Evolutionary conservation across 2,797 vertebrate species (phyloP).

Genomic region (Euphonia xanthogaster): DNA sequence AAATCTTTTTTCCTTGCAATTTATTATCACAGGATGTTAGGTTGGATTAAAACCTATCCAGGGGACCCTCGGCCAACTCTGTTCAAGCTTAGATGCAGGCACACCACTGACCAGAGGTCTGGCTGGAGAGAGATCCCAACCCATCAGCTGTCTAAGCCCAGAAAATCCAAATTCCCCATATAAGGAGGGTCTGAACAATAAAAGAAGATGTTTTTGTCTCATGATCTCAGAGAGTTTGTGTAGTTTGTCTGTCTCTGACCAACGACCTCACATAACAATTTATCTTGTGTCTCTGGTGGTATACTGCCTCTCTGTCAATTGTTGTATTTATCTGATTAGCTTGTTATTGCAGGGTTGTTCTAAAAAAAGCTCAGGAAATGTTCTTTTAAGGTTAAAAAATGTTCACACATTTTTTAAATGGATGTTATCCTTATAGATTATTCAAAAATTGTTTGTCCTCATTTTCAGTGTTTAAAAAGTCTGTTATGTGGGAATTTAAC

Average conservation of each 20-base stretch:
- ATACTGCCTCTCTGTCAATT: not conserved
- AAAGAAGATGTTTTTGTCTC: not conserved
- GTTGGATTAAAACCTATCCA: not conserved
- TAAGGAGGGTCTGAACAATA: not conserved
- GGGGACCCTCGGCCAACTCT: not conserved
- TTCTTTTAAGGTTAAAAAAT: not conserved
- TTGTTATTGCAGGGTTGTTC: not conserved
- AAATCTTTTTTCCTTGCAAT: not conserved
- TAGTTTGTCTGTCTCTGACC: not conserved
- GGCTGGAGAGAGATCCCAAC: not conserved
- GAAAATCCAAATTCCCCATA: not conserved
- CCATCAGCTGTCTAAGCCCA: not conserved
- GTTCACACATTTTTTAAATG: not conserved
- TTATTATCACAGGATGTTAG: not conserved
- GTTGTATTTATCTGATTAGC: not conserved
- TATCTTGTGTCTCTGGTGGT: not conserved
- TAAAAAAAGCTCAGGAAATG: not conserved
- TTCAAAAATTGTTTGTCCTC: not conserved
- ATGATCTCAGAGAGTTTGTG: not conserved
- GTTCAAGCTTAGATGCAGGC: not conserved
- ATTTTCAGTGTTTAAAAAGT: not conserved
- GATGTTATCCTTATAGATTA: not conserved
- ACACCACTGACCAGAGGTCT: not conserved
- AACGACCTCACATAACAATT: not conserved
- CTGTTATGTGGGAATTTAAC: not conserved